phyloP scores from a whole-genome alignment of 2,888 invertebrate species.

The Oligia latruncula region DNA sequence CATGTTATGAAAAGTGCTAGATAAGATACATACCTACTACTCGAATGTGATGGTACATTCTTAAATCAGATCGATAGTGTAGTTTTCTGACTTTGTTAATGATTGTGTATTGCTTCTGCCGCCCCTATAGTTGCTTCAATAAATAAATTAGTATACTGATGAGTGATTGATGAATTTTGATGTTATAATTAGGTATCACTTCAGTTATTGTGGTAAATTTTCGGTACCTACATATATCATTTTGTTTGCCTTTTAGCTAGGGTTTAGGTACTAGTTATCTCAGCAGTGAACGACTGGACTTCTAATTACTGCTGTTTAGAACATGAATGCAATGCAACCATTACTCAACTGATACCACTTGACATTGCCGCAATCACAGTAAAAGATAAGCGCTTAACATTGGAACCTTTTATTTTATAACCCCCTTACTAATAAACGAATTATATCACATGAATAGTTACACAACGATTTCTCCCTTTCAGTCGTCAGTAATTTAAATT shows the following conservation, averaged over 20 bases:
- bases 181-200: no score
- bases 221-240: background rate
- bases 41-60: background rate
- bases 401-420: constrained; percentile 10
- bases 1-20: background rate
- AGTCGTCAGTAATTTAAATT: no score
- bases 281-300: background rate
- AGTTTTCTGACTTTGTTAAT: background rate
- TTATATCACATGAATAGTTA: no score
- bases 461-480: no score
- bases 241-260: background rate
- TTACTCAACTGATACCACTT: background rate
- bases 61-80: background rate
- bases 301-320: background rate
- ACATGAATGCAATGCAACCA: background rate
- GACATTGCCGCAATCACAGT: background rate
- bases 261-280: no score
- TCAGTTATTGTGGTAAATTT: background rate
- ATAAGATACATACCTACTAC: background rate
- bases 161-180: background rate
- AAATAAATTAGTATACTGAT: background rate
- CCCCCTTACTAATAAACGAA: no score
- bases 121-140: no score
- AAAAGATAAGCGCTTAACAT: background rate
- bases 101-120: background rate